Evolutionary conservation across 2,888 invertebrate species (phyloP).

Genomic region (Carabus problematicus): DNA sequence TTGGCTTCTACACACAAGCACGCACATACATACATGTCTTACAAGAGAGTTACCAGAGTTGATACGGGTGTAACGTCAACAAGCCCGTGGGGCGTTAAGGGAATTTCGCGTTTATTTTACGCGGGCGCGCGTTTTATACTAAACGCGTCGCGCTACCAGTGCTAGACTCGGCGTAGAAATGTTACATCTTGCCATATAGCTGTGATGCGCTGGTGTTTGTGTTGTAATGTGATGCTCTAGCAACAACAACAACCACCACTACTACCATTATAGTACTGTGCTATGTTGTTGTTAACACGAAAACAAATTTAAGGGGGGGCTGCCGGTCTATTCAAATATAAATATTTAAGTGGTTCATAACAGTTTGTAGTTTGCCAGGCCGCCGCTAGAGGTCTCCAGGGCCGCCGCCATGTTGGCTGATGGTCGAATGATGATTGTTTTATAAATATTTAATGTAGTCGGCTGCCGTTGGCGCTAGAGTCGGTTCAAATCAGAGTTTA

Average conservation of each 20-base stretch:
- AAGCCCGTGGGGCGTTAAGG: slow-evolving; percentile 22
- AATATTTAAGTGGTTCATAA: slow-evolving; percentile 62
- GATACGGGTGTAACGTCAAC: not conserved
- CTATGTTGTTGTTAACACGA: slow-evolving; percentile 40
- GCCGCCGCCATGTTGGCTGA: slow-evolving; percentile 60
- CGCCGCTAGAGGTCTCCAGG: slow-evolving; percentile 53
- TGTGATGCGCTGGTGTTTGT: not conserved
- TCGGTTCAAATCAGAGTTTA: slow-evolving; percentile 61
- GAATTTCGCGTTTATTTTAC: slow-evolving; percentile 41
- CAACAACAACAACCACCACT: no score
- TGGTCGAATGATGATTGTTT: slow-evolving; percentile 63
- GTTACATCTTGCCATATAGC: not conserved
- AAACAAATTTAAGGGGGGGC: slow-evolving; percentile 61
- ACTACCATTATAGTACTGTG: no score
- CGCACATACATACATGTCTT: no score
- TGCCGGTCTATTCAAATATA: slow-evolving; percentile 61
- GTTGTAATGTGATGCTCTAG: not conserved
- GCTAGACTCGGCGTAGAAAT: not conserved
- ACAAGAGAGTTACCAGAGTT: no score
- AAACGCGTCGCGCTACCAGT: slow-evolving; percentile 34
- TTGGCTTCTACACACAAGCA: no score
- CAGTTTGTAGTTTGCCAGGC: slow-evolving; percentile 57
- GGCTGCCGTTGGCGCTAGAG: slow-evolving; percentile 53
- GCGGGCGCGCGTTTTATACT: slow-evolving; percentile 37
- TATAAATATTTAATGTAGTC: slow-evolving; percentile 59